These are phyloP conservation scores for Drosophila insularis DNA, from an alignment of 1,140 invertebrate species.

Conservation along the genomic window DNA sequence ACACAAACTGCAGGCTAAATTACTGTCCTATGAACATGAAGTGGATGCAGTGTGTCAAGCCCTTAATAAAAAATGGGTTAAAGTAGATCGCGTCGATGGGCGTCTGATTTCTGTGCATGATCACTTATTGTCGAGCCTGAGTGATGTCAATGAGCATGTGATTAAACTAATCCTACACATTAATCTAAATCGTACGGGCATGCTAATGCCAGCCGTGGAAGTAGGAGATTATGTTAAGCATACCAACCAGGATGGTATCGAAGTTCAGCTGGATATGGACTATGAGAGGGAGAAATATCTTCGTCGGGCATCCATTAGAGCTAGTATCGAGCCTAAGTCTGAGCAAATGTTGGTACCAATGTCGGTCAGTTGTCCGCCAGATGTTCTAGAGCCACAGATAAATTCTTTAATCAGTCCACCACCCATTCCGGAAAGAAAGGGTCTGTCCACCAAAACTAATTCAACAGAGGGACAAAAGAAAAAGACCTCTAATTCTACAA, in stretches of 20 bases:
- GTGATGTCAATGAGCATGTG: slow-evolving; percentile 36
- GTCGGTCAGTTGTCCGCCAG: not conserved
- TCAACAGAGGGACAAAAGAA: not conserved
- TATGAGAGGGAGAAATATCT: not conserved
- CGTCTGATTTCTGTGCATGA: slow-evolving; percentile 37
- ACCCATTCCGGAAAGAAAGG: too few species aligned
- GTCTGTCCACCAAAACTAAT: not conserved
- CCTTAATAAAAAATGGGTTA: slow-evolving; percentile 27
- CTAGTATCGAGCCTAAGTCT: not conserved
- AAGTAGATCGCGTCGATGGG: slow-evolving; percentile 15
- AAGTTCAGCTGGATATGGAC: slow-evolving; percentile 12
- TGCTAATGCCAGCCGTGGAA: not conserved
- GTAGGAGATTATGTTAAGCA: not conserved
- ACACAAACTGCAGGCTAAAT: slow-evolving; percentile 36
- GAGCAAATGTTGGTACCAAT: not conserved
- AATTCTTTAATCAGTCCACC: too few species aligned
- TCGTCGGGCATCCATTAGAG: not conserved
- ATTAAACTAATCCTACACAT: slow-evolving; percentile 51
- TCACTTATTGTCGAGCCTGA: slow-evolving; percentile 39
- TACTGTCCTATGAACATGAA: slow-evolving; percentile 29
- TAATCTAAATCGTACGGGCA: slow-evolving; percentile 21
- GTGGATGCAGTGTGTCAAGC: slow-evolving; percentile 14
- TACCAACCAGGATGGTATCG: slow-evolving; percentile 24
- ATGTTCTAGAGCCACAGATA: not conserved
- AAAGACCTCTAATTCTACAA: not conserved